Base-by-base conservation (phyloP, 2,113 vertebrate genomes). In the Salminus brasiliensis region DNA sequence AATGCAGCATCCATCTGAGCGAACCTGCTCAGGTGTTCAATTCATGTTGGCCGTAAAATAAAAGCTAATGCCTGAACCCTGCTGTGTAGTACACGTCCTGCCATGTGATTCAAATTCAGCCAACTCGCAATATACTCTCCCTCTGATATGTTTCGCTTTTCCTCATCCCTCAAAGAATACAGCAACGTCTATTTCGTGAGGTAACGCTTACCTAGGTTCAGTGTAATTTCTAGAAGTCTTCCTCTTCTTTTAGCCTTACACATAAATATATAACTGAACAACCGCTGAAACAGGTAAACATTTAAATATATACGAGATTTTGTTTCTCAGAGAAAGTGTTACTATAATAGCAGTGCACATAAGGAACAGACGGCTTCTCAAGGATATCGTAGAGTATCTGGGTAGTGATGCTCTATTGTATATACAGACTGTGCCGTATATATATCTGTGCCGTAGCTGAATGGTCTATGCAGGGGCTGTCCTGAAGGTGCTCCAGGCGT, bases 401-500 rank as follows among this genome's bases (percentile, higher is more conserved):
- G 60, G 43, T 63, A 23, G n/a, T 83, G 36, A 75, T 70, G 53
- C 45, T 81, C 12, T 63, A 47, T 43, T 69, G 25, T 34, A 41
- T 39, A 57, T 11, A 76, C 36, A 75, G 27, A 59, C 4, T 55
- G n/a, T n/a, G n/a, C n/a, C n/a, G n/a, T n/a, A n/a, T n/a, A n/a
- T n/a, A n/a, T n/a, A n/a, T n/a, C n/a, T n/a, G 12, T 47, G 45
- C 11, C 29, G n/a, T 53, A 52, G 9, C 39, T 6, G 49, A 18
- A 78, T 68, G 60, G 0, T 88, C 81, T 94, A 98, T 4, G 94
- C 85, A 0, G 74, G 96, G 0, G 96, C 88, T 0, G 96, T 94
- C 81, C 95, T 96, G 92, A 98, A 99, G 23, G 86, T 52, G 0
- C 97, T 94, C 98, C 98, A 99, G 87, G 95, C 96, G 0, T 99